Percentiles rank a stretch among this genome's conserved stretches.
phyloP scores from a whole-genome alignment of 92 coral and sea anemone species.

The Parazoanthus swiftii region DNA sequence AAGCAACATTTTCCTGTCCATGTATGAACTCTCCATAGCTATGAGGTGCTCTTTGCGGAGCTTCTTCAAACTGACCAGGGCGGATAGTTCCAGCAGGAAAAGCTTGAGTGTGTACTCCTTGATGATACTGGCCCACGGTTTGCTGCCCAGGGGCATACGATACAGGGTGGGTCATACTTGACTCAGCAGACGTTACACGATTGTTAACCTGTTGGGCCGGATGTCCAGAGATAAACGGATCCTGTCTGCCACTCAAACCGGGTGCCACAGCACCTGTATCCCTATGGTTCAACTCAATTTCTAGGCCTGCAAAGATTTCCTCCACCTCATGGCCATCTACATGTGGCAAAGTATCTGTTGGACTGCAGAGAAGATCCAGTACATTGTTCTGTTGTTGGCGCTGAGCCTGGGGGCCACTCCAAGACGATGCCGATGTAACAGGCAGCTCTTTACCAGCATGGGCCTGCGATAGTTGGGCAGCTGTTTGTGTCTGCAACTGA shows the following conservation, averaged over 20 bases:
- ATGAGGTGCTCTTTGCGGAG: slow-evolving; percentile 11
- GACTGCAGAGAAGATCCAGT: slow-evolving; percentile 73
- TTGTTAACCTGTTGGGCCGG: slow-evolving; percentile 38
- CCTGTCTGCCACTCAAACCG: slow-evolving; percentile 64
- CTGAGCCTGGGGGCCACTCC: slow-evolving; percentile 60
- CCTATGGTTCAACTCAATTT: slow-evolving; percentile 76
- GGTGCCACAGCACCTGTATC: slow-evolving; percentile 45
- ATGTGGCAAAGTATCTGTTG: slow-evolving; percentile 84
- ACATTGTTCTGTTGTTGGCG: slow-evolving; percentile 73
- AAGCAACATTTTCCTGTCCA: slow-evolving; percentile 26
- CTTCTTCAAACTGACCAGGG: slow-evolving; percentile 28
- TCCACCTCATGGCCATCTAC: slow-evolving; percentile 98
- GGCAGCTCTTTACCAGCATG: slow-evolving; percentile 24
- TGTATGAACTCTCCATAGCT: slow-evolving; percentile 29
- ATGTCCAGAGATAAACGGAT: slow-evolving; percentile 40
- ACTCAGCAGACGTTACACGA: slow-evolving; percentile 49
- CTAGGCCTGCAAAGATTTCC: slow-evolving; percentile 92
- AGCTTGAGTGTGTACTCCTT: slow-evolving; percentile 35
- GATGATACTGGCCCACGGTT: slow-evolving; percentile 45
- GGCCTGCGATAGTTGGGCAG: slow-evolving; percentile 21
- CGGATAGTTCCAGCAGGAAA: slow-evolving; percentile 38
- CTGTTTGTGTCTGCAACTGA: slow-evolving; percentile 15
- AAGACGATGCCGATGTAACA: slow-evolving; percentile 47
- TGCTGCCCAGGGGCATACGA: slow-evolving; percentile 50
- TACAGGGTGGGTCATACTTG: slow-evolving; percentile 37